These are phyloP conservation scores for Hofmannophila pseudospretella DNA, from an alignment of 2,888 invertebrate species.

Conservation along the genomic window DNA sequence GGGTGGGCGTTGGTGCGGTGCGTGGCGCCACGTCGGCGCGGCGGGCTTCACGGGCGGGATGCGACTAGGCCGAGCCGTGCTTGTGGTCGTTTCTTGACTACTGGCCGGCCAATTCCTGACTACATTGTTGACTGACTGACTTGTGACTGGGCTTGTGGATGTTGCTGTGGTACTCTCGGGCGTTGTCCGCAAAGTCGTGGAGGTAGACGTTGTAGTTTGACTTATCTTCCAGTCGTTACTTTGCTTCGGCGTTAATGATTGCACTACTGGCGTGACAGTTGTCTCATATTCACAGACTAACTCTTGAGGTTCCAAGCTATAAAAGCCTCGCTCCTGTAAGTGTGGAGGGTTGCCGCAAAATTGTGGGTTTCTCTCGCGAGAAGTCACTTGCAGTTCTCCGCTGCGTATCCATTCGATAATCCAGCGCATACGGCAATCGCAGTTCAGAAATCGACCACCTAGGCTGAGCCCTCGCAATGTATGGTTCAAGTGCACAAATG, in stretches of 20 bases:
- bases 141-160: slow-evolving; percentile 16
- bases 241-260: slow-evolving; percentile 17
- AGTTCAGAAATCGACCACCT: slow-evolving; percentile 91
- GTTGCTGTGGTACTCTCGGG: slow-evolving; percentile 25
- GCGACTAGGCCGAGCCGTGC: slow-evolving; percentile 46
- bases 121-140: slow-evolving; percentile 33
- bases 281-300: slow-evolving; percentile 77
- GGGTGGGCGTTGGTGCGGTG: slow-evolving; percentile 81
- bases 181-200: slow-evolving; percentile 31
- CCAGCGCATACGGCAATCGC: slow-evolving; percentile 93
- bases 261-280: slow-evolving; percentile 15
- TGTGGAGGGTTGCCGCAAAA: slow-evolving; percentile 91
- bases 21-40: slow-evolving; percentile 66
- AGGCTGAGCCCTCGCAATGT: slow-evolving; percentile 91
- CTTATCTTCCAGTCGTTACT: slow-evolving; percentile 34
- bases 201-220: slow-evolving; percentile 36
- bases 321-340: slow-evolving; percentile 90
- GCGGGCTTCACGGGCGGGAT: slow-evolving; percentile 56
- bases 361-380: slow-evolving; percentile 93
- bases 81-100: slow-evolving; percentile 37
- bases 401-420: slow-evolving; percentile 93
- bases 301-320: slow-evolving; percentile 90
- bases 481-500: slow-evolving; percentile 87
- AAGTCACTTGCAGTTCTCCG: slow-evolving; percentile 93
- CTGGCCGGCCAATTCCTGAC: slow-evolving; percentile 36